phyloP scores from a whole-genome alignment of 2,113 vertebrate genomes.

The Saimiri boliviensis region DNA sequence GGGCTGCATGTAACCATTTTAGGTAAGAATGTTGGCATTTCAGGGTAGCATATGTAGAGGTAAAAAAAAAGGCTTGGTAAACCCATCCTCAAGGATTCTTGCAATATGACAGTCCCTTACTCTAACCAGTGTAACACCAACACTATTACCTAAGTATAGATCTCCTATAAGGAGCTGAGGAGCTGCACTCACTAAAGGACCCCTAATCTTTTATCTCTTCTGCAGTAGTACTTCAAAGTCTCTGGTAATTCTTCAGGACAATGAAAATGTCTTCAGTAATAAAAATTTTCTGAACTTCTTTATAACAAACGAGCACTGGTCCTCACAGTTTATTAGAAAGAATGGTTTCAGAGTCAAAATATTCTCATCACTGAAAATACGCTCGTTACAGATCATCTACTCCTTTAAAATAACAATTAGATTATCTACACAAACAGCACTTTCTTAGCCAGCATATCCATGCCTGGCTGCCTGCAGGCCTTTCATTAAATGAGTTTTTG shows the following conservation, averaged over 20 bases:
- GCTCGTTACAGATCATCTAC: slow-evolving; percentile 14
- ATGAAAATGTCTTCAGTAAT: slow-evolving; percentile 42
- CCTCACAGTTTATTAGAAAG: slow-evolving; percentile 29
- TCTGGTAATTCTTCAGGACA: slow-evolving; percentile 43
- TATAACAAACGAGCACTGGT: not conserved
- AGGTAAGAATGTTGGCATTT: slow-evolving; percentile 5
- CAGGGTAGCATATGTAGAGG: not conserved
- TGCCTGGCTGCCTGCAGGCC: slow-evolving; percentile 26
- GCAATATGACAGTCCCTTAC: not conserved
- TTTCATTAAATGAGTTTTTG: slow-evolving; percentile 53
- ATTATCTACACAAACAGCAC: not conserved
- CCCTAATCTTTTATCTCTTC: not conserved
- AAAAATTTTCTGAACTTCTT: slow-evolving; percentile 52
- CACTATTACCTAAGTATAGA: not conserved
- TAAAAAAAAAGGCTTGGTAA: not conserved
- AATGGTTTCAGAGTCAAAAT: slow-evolving; percentile 56
- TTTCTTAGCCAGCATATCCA: slow-evolving; percentile 46
- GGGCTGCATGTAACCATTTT: not conserved
- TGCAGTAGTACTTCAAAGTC: not conserved
- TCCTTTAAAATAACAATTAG: slow-evolving; percentile 36
- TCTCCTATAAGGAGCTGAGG: not conserved
- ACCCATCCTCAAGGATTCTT: not conserved
- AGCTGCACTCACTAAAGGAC: not conserved
- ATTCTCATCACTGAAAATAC: slow-evolving; percentile 14
- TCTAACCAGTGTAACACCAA: not conserved